Evolutionary conservation across 23 tunicate genomes (phyloP), one percentile per base, ranked within the genome.

Genomic region (Ascidia mentula): DNA sequence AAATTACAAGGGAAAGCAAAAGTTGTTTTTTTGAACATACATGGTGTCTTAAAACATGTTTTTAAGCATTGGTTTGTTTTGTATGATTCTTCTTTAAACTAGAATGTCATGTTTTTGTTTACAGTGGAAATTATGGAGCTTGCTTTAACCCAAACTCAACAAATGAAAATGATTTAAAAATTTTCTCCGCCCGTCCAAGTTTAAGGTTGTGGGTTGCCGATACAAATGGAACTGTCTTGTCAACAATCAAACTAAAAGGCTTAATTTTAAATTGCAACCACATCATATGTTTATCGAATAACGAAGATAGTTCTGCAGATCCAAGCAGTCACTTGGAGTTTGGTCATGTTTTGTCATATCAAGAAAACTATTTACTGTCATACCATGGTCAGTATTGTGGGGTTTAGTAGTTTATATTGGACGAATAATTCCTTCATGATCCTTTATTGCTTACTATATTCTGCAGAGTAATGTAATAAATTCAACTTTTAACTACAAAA

Each of bases 81-180:
- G 17, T 45, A 45, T 45, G 17, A 18, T 18, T 45, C 18, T 45
- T 36, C 6, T 38, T 30, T 38, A 36, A 74, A 39, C 37, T 6
- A n/a, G n/a, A 35, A 38, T 28, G 18, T 30, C 59, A 36, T 74
- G 1, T 6, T 0, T 77, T 32, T 45, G 28, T 46, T 20, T 18
- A 40, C 77, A 85, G 89, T 22, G 91, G 85, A 9, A 22, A 18
- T 0, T 87, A 17, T 73, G 85, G 91, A 13, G 74, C 91, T 4
- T 87, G 85, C 59, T 87, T 87, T 39, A 80, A 80, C 40, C 34
- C 76, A 1, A 78, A 80, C 74, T 34, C 91, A 22, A 18, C 73
- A 7, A 30, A 45, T 34, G 72, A 73, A 38, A 26, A 15, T 13
- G 84, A 85, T 46, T 69, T 85, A 13, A 32, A 71, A 53, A 40